phyloP scores from a whole-genome alignment of 2,797 vertebrate genomes.

The Sandelia bainsii region DNA sequence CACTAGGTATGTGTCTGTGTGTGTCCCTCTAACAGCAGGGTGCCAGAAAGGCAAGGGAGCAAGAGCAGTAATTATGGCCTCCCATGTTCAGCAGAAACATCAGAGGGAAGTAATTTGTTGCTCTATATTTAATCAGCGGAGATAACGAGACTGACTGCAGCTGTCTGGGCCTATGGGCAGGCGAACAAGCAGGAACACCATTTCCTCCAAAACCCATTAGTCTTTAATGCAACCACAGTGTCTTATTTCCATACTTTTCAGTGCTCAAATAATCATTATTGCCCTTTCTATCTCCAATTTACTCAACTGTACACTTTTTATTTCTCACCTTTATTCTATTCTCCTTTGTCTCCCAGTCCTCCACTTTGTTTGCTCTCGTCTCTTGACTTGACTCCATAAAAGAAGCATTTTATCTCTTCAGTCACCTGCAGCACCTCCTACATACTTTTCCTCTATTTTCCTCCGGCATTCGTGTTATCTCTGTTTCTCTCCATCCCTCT shows the following conservation, averaged over 20 bases:
- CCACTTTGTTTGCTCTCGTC: constrained; percentile 11
- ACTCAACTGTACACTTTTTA: constrained; percentile 28
- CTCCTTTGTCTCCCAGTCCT: constrained; percentile 23
- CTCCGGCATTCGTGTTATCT: constrained; percentile 19
- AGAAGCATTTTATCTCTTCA: constrained; percentile 26
- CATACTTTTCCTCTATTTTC: constrained; percentile 1
- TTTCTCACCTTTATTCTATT: constrained; percentile 32
- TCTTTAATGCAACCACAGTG: constrained; percentile 64
- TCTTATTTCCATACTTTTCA: constrained; percentile 72
- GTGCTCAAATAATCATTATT: constrained; percentile 63
- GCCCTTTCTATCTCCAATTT: constrained; percentile 47
- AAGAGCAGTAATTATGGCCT: constrained; percentile 79
- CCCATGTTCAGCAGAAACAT: constrained; percentile 81
- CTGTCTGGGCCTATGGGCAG: constrained; percentile 72
- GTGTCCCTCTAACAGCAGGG: constrained; percentile 61
- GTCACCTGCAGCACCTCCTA: constrained; percentile 16
- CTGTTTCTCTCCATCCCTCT: constrained; percentile 49
- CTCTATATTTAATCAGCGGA: constrained; percentile 83
- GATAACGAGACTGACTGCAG: constrained; percentile 78
- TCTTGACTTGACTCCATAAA: constrained; percentile 32
- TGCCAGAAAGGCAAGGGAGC: constrained; percentile 67
- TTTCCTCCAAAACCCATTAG: constrained; percentile 82
- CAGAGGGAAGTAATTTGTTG: constrained; percentile 84
- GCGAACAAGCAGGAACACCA: constrained; percentile 68
- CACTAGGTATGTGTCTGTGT: constrained; percentile 20